phyloP scores from a whole-genome alignment of 2,113 vertebrate species.

The Gymnobelideus leadbeateri region DNA sequence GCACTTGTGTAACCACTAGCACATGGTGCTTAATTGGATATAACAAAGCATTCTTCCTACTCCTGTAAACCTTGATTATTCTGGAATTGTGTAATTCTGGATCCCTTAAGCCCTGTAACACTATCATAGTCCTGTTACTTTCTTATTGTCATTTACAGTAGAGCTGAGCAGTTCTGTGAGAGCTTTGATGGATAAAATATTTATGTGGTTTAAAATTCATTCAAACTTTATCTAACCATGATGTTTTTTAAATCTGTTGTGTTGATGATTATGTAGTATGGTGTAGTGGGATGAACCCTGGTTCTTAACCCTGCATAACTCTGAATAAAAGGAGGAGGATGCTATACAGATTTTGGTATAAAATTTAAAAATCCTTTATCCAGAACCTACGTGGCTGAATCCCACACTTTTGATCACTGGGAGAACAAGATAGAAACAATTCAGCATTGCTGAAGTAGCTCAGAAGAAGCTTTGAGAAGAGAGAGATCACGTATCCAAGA shows the following conservation, averaged over 20 bases:
- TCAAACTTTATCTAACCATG: no score
- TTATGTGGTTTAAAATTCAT: not conserved
- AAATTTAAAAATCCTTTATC: no score
- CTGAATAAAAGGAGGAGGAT: not conserved
- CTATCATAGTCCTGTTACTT: not conserved
- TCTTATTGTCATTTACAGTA: not conserved
- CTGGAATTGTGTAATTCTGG: constrained; percentile 26
- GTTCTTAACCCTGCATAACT: no score
- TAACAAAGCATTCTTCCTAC: constrained; percentile 24
- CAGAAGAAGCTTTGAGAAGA: not conserved
- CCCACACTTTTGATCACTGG: not conserved
- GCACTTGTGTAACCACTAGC: constrained; percentile 43
- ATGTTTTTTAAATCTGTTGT: no score
- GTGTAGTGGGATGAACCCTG: not conserved
- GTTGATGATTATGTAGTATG: not conserved
- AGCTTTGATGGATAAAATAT: not conserved
- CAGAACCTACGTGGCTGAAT: no score
- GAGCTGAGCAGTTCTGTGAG: not conserved
- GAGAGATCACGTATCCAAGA: not conserved
- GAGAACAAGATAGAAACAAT: no score
- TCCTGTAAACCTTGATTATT: constrained; percentile 18
- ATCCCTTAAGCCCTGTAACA: not conserved
- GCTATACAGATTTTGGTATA: no score
- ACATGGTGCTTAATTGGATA: constrained; percentile 18
- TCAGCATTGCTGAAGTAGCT: not conserved